These are phyloP conservation scores for Sebastes nivosus DNA, from an alignment of 2,797 vertebrate species.

Conservation along the genomic window DNA sequence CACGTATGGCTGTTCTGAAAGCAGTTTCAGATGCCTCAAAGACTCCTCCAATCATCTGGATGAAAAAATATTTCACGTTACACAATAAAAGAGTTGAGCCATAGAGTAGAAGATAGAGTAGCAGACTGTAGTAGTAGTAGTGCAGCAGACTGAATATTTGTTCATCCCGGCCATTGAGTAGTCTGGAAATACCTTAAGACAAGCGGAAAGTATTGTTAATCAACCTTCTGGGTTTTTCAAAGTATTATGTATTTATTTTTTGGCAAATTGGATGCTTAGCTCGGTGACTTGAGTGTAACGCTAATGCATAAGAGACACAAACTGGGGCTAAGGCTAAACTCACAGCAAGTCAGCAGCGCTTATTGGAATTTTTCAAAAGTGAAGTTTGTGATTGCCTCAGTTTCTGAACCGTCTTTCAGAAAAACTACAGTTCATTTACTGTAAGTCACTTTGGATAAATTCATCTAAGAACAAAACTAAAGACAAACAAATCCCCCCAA, in stretches of 20 bases:
- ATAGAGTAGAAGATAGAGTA: too few relatives aligned
- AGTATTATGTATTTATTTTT: background rate
- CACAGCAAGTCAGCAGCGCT: background rate
- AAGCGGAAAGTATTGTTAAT: background rate
- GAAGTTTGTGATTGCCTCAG: background rate
- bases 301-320: background rate
- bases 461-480: background rate
- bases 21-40: background rate
- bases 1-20: background rate
- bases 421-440: slow-evolving; percentile 27
- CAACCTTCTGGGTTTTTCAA: background rate
- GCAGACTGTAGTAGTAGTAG: too few relatives aligned
- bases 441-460: background rate
- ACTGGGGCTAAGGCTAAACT: background rate
- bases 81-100: background rate
- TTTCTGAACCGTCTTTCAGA: background rate
- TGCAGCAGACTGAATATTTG: too few relatives aligned
- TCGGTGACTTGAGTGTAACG: background rate
- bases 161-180: too few relatives aligned
- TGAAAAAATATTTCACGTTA: background rate
- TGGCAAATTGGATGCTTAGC: background rate
- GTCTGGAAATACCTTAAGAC: background rate
- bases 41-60: background rate
- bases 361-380: background rate
- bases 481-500: background rate